These are phyloP conservation scores for Anthoscopus minutus DNA, from an alignment of 2,113 vertebrate species.

Conservation along the genomic window DNA sequence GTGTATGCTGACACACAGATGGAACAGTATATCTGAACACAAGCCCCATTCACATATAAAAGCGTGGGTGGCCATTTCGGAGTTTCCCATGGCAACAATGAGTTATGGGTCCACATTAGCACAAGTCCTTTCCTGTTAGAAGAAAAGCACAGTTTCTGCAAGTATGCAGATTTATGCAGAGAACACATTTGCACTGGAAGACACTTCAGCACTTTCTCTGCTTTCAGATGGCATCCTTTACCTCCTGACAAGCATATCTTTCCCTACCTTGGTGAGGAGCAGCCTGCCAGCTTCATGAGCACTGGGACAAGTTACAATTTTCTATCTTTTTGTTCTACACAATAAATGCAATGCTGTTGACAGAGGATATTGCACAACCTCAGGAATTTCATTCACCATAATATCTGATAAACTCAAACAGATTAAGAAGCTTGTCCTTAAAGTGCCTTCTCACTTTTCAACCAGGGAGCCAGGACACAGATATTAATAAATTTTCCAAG, in stretches of 20 bases:
- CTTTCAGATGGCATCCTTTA: background rate
- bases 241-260: background rate
- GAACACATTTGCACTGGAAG: background rate
- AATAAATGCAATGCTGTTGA: background rate
- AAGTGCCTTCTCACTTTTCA: background rate
- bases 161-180: background rate
- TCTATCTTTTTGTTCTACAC: background rate
- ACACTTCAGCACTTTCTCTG: background rate
- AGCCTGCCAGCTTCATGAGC: background rate
- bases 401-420: background rate
- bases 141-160: background rate
- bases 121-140: background rate
- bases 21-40: background rate
- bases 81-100: constrained; percentile 19
- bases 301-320: background rate
- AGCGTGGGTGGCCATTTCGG: background rate
- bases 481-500: background rate
- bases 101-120: background rate
- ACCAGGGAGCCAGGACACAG: background rate
- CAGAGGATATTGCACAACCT: background rate
- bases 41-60: constrained; percentile 1
- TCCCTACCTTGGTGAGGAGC: background rate
- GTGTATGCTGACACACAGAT: background rate
- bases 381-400: background rate
- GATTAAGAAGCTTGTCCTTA: background rate